These are phyloP conservation scores for Catharus ustulatus DNA, from an alignment of 2,797 vertebrate species.

Conservation along the genomic window DNA sequence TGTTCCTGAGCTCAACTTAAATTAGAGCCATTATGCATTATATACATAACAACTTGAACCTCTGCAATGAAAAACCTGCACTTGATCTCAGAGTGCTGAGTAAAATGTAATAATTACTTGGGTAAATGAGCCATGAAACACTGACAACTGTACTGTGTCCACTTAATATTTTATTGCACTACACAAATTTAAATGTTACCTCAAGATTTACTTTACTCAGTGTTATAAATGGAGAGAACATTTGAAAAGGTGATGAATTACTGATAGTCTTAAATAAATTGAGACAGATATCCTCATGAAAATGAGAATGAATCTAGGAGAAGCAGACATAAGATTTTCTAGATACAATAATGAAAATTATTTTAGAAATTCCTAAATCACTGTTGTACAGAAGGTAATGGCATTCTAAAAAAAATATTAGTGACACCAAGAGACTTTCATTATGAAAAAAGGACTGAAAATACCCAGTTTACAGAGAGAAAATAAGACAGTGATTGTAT, in stretches of 20 bases:
- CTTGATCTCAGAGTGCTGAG: constrained; percentile 40
- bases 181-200: constrained; percentile 18
- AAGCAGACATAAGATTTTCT: not conserved
- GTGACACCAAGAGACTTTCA: not conserved
- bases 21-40: not conserved
- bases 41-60: not conserved
- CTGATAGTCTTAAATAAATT: not conserved
- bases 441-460: not conserved
- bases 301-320: not conserved
- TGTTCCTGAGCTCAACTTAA: constrained; percentile 6
- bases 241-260: not conserved
- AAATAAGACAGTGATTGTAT: not conserved
- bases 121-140: constrained; percentile 60
- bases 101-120: constrained; percentile 60
- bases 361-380: not conserved
- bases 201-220: constrained; percentile 7
- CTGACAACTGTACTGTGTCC: constrained; percentile 15
- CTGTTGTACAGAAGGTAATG: not conserved
- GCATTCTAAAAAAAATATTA: not conserved
- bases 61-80: constrained; percentile 16
- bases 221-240: not conserved
- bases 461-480: not conserved
- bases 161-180: constrained; percentile 43
- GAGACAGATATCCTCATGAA: not conserved
- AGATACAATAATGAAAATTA: not conserved